Base-by-base conservation (phyloP, 2,797 vertebrate genomes). In the Meriones psammophilus region DNA sequence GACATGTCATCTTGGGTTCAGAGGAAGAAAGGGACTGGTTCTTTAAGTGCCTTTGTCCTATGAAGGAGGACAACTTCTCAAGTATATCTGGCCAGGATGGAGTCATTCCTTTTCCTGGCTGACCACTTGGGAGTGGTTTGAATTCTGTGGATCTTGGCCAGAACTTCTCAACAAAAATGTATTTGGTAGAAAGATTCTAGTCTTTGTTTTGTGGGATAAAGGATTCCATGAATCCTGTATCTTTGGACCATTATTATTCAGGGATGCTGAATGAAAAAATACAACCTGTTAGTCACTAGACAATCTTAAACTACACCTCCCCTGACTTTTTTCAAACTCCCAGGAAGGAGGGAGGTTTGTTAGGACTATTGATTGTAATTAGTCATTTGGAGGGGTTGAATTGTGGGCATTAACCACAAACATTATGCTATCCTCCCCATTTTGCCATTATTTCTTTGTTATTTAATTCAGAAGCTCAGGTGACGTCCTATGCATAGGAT, bases 401-500 rank as follows among this genome's bases (percentile, higher is more conserved):
- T 62, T 80, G 66, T 58, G n/a, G 36, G 68, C 26, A 73, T 90
- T 62, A 66, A 71, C 36, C 17, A 78, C 42, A 81, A 87, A 71
- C 62, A 30, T 18, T 60, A n/a, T 64, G 33, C 33, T 36, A 60
- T 33, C 60, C 26, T 89, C 58, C 66, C 14, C 1, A 24, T 58
- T 84, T 96, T 28, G 26, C 5, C 69, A 42, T 74, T 3, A 93
- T 68, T 62, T 56, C 46, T 78, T 90, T 94, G 28, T 88, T 71
- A 69, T 60, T n/a, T 42, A 90, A 94, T 50, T 56, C 39, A 54
- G 64, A 94, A 93, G 69, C 18, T 94, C 28, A 84, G 56, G 36
- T 50, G 9, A 3, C 4, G 5, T n/a, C 60, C 50, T 76, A 14
- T 1, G 62, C 39, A 22, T n/a, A 68, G 17, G 24, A 12, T 28